Percentiles rank a stretch among this genome's conserved stretches.
Evolutionary conservation across 2,888 invertebrate genomes (phyloP).

Genomic region (Bellardia bayeri): DNA sequence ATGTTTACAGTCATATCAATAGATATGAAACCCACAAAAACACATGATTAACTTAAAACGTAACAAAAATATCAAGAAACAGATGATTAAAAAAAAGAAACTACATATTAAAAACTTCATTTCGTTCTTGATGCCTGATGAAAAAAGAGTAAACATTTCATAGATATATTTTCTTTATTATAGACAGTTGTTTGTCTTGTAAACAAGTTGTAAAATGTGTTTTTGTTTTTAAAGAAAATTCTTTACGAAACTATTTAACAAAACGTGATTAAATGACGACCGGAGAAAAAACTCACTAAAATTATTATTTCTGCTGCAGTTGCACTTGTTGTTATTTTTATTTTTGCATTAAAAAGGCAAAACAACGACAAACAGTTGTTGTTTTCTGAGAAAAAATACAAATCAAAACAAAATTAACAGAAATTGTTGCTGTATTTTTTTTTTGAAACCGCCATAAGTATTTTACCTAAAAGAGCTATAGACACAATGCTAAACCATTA

Average conservation of each 20-base stretch:
- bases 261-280: slow-evolving; percentile 65
- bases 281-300: slow-evolving; percentile 14
- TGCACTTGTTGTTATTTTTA: slow-evolving; percentile 6
- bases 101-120: neutral
- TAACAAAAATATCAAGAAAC: neutral
- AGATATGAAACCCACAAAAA: neutral
- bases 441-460: neutral
- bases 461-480: slow-evolving; percentile 3
- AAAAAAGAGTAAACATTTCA: slow-evolving; percentile 1
- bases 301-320: neutral
- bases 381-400: slow-evolving; percentile 16
- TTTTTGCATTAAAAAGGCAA: slow-evolving; percentile 31
- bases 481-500: neutral
- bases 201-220: slow-evolving; percentile 55
- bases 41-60: neutral
- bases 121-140: neutral
- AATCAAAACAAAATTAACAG: slow-evolving; percentile 48
- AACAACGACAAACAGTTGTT: slow-evolving; percentile 22
- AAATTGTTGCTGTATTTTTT: slow-evolving; percentile 7
- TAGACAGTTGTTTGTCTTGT: slow-evolving; percentile 52
- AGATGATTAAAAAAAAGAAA: neutral
- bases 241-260: slow-evolving; percentile 56
- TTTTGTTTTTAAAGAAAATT: slow-evolving; percentile 50
- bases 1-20: no score
- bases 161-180: slow-evolving; percentile 8